Percentiles rank a stretch among this genome's conserved stretches.
Evolutionary conservation across 2,797 vertebrate species (phyloP).

Genomic region (Alectoris magna): DNA sequence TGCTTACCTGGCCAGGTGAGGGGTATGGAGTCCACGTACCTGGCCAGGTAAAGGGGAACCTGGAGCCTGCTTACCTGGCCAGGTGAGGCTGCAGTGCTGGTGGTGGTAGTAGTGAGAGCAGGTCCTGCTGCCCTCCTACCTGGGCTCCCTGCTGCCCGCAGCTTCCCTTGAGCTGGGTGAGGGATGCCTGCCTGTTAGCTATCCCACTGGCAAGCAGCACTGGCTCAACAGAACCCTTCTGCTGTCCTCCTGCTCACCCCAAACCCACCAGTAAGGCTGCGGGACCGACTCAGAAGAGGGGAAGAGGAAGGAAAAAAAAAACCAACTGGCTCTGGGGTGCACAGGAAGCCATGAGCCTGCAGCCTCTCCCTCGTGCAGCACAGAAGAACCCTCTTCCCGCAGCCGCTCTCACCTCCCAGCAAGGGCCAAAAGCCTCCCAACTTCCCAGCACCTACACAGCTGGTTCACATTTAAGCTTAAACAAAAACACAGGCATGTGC

Average conservation of each 20-base stretch:
- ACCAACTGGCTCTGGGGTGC: neutral
- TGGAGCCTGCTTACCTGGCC: no score
- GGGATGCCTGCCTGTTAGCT: fast-evolving
- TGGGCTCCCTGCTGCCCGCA: fast-evolving
- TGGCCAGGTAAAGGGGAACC: no score
- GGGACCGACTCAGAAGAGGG: neutral
- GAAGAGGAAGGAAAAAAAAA: neutral
- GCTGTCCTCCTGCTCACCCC: neutral
- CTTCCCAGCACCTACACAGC: slow-evolving; percentile 55
- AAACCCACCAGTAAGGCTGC: no score
- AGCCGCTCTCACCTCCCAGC: slow-evolving; percentile 24
- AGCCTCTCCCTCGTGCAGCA: neutral
- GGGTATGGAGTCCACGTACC: neutral
- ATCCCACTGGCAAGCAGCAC: fast-evolving
- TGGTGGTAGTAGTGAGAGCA: fast-evolving
- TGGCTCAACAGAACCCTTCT: fast-evolving
- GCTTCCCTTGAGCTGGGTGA: neutral
- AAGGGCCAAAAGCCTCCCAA: slow-evolving; percentile 15
- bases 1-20: no score
- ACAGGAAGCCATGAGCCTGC: neutral
- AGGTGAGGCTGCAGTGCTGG: fast-evolving
- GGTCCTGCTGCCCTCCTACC: neutral
- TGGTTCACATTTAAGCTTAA: slow-evolving; percentile 61
- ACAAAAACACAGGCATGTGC: slow-evolving; percentile 31
- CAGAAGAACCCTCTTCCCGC: neutral